Percentiles rank a stretch among this genome's conserved stretches.
These are phyloP conservation scores for human (Homo sapiens) DNA, from an alignment of 2,113 vertebrate genomes.

Conservation along the genomic window DNA sequence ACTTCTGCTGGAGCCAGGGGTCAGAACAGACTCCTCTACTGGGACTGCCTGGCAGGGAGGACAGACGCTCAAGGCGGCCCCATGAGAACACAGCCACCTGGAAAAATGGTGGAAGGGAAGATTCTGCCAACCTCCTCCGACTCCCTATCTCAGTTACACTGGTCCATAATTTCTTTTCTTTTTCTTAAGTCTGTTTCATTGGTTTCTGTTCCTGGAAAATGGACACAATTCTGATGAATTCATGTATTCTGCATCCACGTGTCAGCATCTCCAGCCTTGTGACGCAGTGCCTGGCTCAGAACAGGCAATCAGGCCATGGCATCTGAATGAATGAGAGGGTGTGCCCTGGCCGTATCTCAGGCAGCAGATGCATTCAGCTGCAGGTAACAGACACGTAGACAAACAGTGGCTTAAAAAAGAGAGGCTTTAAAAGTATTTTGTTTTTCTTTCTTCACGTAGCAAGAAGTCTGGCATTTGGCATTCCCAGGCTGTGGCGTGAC, in stretches of 20 bases:
- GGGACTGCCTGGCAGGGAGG: neutral
- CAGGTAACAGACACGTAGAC: neutral
- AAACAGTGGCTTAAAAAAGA: neutral
- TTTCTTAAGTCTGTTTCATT: neutral
- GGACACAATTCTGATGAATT: neutral
- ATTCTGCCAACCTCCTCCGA: neutral
- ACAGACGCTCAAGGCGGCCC: too few species aligned
- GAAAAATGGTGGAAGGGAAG: neutral
- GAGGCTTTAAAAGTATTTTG: accelerated
- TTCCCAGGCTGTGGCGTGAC: neutral
- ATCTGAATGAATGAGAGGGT: neutral
- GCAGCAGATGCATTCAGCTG: accelerated
- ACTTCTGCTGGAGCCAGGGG: neutral
- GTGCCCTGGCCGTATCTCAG: accelerated
- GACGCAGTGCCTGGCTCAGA: neutral
- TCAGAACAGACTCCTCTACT: neutral
- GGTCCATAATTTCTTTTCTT: neutral
- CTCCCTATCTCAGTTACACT: neutral
- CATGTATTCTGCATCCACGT: neutral
- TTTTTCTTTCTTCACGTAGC: neutral
- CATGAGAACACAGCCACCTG: neutral
- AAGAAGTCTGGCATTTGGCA: neutral
- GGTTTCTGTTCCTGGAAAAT: neutral
- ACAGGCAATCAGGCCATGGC: accelerated
- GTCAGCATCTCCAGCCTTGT: neutral